Percentiles rank a stretch among this genome's conserved stretches.
These are phyloP conservation scores for Cathartes aura DNA, from an alignment of 2,113 vertebrate species.

Conservation along the genomic window DNA sequence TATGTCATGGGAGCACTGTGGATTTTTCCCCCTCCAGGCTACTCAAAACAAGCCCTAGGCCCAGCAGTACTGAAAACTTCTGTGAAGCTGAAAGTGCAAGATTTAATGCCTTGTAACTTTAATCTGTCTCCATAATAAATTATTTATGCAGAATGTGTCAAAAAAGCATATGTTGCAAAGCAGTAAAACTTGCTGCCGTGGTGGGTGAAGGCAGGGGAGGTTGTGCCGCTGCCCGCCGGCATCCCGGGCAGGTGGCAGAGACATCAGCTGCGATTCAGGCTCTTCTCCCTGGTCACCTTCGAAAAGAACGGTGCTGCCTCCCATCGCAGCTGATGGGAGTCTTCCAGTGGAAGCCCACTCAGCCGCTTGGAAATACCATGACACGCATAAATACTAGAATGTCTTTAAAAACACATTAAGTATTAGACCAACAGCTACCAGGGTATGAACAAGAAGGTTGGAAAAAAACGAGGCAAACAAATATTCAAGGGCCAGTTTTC, in stretches of 20 bases:
- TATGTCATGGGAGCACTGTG: background rate
- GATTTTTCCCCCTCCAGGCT: background rate
- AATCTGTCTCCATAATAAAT: background rate
- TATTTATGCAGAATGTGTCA: background rate
- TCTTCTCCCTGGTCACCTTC: background rate
- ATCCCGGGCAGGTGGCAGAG: background rate
- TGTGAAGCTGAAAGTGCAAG: constrained; percentile 7
- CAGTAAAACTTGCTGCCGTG: background rate
- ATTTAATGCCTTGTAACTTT: constrained; percentile 53
- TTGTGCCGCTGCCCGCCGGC: rapidly evolving
- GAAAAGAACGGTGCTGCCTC: background rate
- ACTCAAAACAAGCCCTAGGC: constrained; percentile 29
- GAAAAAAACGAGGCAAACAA: background rate
- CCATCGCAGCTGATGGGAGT: background rate
- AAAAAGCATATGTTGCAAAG: background rate
- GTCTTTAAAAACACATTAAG: background rate
- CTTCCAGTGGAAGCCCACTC: background rate
- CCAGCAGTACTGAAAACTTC: background rate
- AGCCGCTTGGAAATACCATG: background rate
- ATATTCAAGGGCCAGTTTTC: background rate
- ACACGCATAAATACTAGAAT: background rate
- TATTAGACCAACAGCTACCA: background rate
- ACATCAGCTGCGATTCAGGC: background rate
- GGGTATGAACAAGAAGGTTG: background rate
- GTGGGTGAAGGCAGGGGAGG: background rate